phyloP scores from a whole-genome alignment of 2,797 vertebrate genomes.

The Iguana delicatissima region DNA sequence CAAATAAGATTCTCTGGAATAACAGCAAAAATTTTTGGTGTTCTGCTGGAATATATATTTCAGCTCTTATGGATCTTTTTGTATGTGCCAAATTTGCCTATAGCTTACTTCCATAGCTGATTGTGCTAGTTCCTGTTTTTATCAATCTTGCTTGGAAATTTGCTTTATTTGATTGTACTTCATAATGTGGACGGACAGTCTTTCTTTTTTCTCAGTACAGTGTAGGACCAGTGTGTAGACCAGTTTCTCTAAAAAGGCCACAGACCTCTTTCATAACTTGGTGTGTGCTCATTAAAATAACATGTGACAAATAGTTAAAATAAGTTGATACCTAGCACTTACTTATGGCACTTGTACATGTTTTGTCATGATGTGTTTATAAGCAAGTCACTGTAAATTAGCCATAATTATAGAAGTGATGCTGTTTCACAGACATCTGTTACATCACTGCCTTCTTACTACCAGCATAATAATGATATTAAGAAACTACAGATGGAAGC shows the following conservation, averaged over 20 bases:
- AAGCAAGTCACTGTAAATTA: constrained; percentile 62
- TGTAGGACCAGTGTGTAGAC: constrained; percentile 58
- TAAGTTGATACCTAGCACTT: constrained; percentile 70
- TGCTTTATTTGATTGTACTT: constrained; percentile 60
- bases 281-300: constrained; percentile 68
- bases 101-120: constrained; percentile 42
- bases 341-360: constrained; percentile 59
- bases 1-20: not conserved
- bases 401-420: constrained; percentile 45
- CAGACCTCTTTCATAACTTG: constrained; percentile 56
- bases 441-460: constrained; percentile 38
- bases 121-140: constrained; percentile 55
- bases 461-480: constrained; percentile 40
- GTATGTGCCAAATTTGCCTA: constrained; percentile 39
- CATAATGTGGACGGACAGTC: constrained; percentile 39
- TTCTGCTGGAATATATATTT: not conserved
- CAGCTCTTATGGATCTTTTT: constrained; percentile 37
- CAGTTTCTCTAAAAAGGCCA: constrained; percentile 58
- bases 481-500: constrained; percentile 10
- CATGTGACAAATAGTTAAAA: constrained; percentile 58
- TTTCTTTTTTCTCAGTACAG: constrained; percentile 66
- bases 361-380: constrained; percentile 60
- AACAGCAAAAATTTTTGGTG: not conserved
- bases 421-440: constrained; percentile 58
- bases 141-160: constrained; percentile 57